phyloP scores from a whole-genome alignment of 53 echinoderm and acorn worm species.

The Echinometra lucunter region DNA sequence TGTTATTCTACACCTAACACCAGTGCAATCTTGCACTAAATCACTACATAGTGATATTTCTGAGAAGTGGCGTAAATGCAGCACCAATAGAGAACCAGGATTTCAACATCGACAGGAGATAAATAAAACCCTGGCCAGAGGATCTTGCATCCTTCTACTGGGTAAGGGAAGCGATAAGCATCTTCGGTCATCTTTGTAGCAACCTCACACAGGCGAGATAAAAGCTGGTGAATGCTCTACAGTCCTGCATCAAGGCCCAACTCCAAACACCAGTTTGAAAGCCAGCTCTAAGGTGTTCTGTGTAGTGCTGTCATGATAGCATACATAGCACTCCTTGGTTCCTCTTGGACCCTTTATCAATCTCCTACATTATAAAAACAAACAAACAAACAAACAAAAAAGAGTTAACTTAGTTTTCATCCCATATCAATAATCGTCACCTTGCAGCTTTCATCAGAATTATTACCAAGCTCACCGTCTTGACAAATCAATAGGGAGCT shows the following conservation, averaged over 20 bases:
- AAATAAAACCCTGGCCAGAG: neutral
- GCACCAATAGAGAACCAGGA: neutral
- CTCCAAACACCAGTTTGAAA: constrained; percentile 93
- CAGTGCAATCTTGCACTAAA: neutral
- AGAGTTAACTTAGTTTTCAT: too few species aligned
- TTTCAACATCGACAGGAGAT: neutral
- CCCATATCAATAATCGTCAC: neutral
- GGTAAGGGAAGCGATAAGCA: neutral
- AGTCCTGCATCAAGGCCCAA: constrained; percentile 76
- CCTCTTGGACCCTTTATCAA: constrained; percentile 72
- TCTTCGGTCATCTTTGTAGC: neutral
- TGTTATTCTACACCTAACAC: too few species aligned
- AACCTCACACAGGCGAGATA: neutral
- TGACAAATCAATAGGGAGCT: too few species aligned
- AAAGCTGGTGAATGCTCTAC: neutral
- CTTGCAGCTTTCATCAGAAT: neutral
- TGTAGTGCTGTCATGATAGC: constrained; percentile 91
- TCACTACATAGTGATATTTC: neutral
- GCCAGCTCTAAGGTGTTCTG: constrained; percentile 95
- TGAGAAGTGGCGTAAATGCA: neutral
- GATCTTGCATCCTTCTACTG: neutral
- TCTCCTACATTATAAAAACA: constrained; percentile 75
- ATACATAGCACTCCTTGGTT: constrained; percentile 88
- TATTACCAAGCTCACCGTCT: too few species aligned
- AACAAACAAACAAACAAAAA: too few species aligned